Percentiles rank a stretch among this genome's conserved stretches.
Conservation (phyloP, 1,140 invertebrate genomes). For the Tachypleus tridentatus region DNA sequence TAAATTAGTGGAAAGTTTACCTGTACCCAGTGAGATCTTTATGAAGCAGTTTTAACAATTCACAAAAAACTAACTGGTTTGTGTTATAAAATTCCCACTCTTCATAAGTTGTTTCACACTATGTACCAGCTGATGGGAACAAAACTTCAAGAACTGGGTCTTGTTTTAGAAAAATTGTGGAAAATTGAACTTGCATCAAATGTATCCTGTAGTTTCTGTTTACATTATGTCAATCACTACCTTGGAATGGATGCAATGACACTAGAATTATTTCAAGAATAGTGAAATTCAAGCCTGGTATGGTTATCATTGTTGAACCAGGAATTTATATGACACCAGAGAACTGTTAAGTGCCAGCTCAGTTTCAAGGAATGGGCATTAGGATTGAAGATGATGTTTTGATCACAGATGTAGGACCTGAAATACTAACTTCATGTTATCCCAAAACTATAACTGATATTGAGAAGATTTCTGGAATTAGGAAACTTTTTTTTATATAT, state of each 20-base stretch:
- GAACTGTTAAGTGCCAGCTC: constrained; percentile 50
- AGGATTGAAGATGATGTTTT: constrained; percentile 92
- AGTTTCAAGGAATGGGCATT: constrained; percentile 81
- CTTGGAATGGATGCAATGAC: constrained; percentile 98
- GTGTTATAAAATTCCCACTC: constrained; percentile 42
- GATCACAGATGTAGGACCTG: constrained; percentile 49
- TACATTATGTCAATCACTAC: constrained; percentile 96
- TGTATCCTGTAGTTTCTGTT: constrained; percentile 67
- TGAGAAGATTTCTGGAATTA: constrained; percentile 35
- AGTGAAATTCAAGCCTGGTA: constrained; percentile 56
- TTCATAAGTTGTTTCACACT: constrained; percentile 67
- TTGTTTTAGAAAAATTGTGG: constrained; percentile 27
- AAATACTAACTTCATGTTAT: constrained; percentile 57
- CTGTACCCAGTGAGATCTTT: constrained; percentile 55
- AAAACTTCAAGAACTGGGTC: constrained; percentile 59
- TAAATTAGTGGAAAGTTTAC: constrained; percentile 69
- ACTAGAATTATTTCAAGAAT: constrained; percentile 59
- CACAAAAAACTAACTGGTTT: constrained; percentile 58
- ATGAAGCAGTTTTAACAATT: constrained; percentile 65
- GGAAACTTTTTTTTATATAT: no score
- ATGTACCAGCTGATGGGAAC: constrained; percentile 68
- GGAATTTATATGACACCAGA: constrained; percentile 43
- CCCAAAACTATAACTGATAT: constrained; percentile 64
- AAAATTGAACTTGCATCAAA: constrained; percentile 30
- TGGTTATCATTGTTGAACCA: constrained; percentile 91